Base-by-base conservation (phyloP, 2,888 invertebrate genomes). In the Liopterus haemorrhoidalis region DNA sequence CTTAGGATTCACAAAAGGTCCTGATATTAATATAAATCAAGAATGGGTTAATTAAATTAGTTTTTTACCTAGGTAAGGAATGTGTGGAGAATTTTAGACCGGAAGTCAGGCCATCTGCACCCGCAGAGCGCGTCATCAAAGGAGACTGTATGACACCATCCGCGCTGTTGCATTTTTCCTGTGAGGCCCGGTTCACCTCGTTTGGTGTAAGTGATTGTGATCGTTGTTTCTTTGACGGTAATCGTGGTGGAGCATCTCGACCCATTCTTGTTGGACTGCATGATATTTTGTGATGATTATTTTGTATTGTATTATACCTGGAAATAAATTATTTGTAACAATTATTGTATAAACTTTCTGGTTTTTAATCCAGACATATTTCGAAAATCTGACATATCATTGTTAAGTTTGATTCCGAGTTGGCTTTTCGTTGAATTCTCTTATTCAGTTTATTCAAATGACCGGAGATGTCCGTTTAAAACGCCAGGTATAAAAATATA, bases 161-260 rank as follows among this genome's bases (percentile, higher is more conserved):
- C 2, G 79, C 82, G 60, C 82, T 83, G 28, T 78, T 81, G 55
- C 81, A 80, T 60, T 79, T 79, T 16, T 81, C 81, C 40, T 70
- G 68, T 22, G 66, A 63, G 4, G 62, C 58, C 40, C 64, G 59
- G 51, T 75, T 54, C 59, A 70, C 68, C 72, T 77, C 76, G 1
- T 70, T 68, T 0, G 86, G 85, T 0, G 85, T 85, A 21, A 88
- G 65, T 0, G 86, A 86, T 59, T 86, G 84, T n/a, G 86, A 86
- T 47, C 86, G 73, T 63, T 87, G 85, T 59, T 81, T 80, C 59
- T 81, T 74, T 22, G 72, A 70, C 6, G 75, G 74, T 48, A 75
- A 54, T 48, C 70, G 64, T 3, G 75, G 75, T 12, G 63, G 61
- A 3, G 61, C 59, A 39, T 74, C 74, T 25, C 73, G 68, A 42